Percentiles rank a stretch among this genome's conserved stretches.
Conservation (phyloP, 2,797 vertebrate genomes). For the Gephyroberyx darwinii region DNA sequence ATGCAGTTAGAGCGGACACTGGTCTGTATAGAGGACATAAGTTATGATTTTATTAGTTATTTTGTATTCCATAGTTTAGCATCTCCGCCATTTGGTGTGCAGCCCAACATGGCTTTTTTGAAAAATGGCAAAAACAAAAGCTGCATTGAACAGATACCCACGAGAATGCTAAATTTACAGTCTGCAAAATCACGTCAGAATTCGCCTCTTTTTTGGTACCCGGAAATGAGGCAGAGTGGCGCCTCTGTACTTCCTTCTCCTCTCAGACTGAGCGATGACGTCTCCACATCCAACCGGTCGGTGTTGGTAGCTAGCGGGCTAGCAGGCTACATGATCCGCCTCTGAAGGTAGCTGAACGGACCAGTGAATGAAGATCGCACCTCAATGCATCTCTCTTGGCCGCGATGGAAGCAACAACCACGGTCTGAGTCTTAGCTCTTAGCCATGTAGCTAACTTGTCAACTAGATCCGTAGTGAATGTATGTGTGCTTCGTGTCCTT, state of each 20-base stretch:
- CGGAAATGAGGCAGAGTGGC: slow-evolving; percentile 57
- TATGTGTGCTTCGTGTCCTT: slow-evolving; percentile 53
- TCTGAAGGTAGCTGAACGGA: slow-evolving; percentile 44
- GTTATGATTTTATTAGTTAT: too few species aligned
- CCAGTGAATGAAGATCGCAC: slow-evolving; percentile 53
- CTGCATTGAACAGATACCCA: too few species aligned
- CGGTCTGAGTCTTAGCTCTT: slow-evolving; percentile 59
- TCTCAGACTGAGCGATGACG: slow-evolving; percentile 49
- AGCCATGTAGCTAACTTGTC: slow-evolving; percentile 65
- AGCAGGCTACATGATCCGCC: slow-evolving; percentile 37
- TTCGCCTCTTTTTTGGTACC: background rate
- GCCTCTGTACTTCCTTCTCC: slow-evolving; percentile 13
- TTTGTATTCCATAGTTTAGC: too few species aligned
- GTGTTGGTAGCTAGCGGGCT: slow-evolving; percentile 44
- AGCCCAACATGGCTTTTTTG: too few species aligned
- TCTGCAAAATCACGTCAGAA: too few species aligned
- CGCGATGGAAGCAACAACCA: slow-evolving; percentile 68
- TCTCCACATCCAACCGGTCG: slow-evolving; percentile 44
- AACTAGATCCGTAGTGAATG: slow-evolving; percentile 52
- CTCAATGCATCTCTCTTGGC: slow-evolving; percentile 61
- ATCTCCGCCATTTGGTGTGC: too few species aligned
- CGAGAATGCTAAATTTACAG: too few species aligned
- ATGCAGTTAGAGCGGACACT: too few species aligned
- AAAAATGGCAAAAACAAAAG: too few species aligned
- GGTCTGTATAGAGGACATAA: too few species aligned